Evolutionary conservation across 2,888 invertebrate species (phyloP).

Genomic region (Tanypteryx hageni): DNA sequence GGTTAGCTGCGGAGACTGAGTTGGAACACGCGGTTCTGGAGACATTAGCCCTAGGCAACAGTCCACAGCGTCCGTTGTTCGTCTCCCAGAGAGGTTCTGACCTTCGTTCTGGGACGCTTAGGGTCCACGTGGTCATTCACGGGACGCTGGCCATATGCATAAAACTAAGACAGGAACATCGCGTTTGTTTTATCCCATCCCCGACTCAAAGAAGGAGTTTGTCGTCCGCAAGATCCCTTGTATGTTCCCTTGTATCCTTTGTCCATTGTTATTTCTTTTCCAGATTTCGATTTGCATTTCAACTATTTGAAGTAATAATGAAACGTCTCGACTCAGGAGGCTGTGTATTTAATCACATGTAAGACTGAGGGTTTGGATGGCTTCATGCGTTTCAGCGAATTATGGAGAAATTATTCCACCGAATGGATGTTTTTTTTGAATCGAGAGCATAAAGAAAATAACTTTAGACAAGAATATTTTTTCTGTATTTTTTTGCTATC

Average conservation of each 20-base stretch:
- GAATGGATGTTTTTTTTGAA: neutral
- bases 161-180: slow-evolving; percentile 25
- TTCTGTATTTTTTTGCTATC: neutral
- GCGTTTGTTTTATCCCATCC: slow-evolving; percentile 6
- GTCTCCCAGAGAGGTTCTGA: slow-evolving; percentile 33
- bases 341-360: neutral
- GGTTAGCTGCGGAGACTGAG: slow-evolving; percentile 46
- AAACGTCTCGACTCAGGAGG: neutral
- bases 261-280: neutral
- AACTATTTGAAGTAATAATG: slow-evolving; percentile 7
- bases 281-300: neutral
- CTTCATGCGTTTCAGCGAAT: neutral
- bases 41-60: slow-evolving; percentile 49
- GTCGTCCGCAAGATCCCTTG: slow-evolving; percentile 2
- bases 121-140: neutral
- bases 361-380: neutral
- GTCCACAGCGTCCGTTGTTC: neutral
- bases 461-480: neutral
- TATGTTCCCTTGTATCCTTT: neutral
- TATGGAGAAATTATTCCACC: neutral
- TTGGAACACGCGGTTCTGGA: slow-evolving; percentile 52
- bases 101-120: slow-evolving; percentile 7
- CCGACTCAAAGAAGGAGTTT: neutral
- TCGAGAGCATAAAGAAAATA: neutral
- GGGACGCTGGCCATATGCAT: slow-evolving; percentile 17